Evolutionary conservation across 2,888 invertebrate genomes (phyloP).

Genomic region (Barypeithes pellucidus): DNA sequence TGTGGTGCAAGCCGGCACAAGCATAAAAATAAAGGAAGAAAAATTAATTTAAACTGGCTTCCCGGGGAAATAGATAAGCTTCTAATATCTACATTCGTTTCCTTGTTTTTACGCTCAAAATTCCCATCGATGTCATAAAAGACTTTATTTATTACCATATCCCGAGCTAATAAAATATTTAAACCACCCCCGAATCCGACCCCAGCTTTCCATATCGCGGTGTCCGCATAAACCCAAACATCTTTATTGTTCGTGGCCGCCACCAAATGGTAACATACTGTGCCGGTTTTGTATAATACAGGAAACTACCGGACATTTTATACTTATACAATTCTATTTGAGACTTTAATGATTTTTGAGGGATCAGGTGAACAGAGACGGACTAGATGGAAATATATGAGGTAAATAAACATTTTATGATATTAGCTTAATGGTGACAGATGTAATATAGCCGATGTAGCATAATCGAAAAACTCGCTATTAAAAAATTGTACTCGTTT

Average conservation of each 20-base stretch:
- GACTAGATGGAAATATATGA: not conserved
- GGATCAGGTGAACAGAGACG: conserved; percentile 21
- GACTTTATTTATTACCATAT: conserved; percentile 13
- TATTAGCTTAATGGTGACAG: too few species aligned
- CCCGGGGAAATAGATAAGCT: too few species aligned
- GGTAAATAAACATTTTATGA: too few species aligned
- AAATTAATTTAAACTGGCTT: too few species aligned
- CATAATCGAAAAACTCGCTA: too few species aligned
- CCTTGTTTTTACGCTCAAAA: not conserved
- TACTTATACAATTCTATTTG: conserved; percentile 48
- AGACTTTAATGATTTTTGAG: conserved; percentile 35
- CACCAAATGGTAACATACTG: conserved; percentile 50
- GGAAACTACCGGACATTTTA: conserved; percentile 51
- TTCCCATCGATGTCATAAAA: not conserved
- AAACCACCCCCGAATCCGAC: conserved; percentile 36
- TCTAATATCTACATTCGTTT: conserved; percentile 3
- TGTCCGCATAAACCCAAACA: conserved; percentile 39
- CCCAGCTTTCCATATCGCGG: conserved; percentile 42
- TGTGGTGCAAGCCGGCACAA: too few species aligned
- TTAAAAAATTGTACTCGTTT: too few species aligned
- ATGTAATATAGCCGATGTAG: too few species aligned
- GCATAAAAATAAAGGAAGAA: too few species aligned
- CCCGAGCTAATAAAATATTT: conserved; percentile 29
- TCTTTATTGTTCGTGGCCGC: conserved; percentile 36
- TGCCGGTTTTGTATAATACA: conserved; percentile 42